These are phyloP conservation scores for Eudemis profundana DNA, from an alignment of 2,888 invertebrate genomes.

Conservation along the genomic window DNA sequence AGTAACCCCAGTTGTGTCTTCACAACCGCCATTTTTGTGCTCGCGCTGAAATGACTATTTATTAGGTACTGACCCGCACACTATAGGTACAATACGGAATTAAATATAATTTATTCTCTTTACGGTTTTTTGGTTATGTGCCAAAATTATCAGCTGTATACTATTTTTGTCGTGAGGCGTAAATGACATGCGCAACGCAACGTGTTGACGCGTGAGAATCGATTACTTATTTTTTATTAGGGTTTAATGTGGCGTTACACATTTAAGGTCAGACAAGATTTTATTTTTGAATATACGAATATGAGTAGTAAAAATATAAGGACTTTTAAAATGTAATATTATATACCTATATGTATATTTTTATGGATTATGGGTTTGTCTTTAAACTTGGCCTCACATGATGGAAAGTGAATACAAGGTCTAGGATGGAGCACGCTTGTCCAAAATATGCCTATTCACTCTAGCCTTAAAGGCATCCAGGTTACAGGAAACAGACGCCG, in stretches of 20 bases:
- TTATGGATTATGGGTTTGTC: no score
- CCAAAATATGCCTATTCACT: no score
- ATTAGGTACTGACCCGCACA: slow-evolving; percentile 5
- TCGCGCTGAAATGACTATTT: slow-evolving; percentile 49
- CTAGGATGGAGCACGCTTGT: no score
- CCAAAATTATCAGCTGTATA: slow-evolving; percentile 43
- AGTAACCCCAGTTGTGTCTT: slow-evolving; percentile 68
- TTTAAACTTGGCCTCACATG: no score
- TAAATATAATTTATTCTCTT: slow-evolving; percentile 22
- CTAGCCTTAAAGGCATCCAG: no score
- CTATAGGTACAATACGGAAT: slow-evolving; percentile 27
- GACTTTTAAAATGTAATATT: no score
- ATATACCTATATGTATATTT: no score
- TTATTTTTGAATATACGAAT: no score
- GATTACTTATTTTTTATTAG: slow-evolving; percentile 25
- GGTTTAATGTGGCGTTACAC: neutral
- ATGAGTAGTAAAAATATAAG: no score
- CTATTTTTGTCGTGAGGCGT: slow-evolving; percentile 30
- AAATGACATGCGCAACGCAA: slow-evolving; percentile 40
- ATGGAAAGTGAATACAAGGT: no score
- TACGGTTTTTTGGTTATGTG: slow-evolving; percentile 36
- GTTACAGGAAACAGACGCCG: no score
- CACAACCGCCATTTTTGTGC: slow-evolving; percentile 62
- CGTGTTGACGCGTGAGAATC: slow-evolving; percentile 30
- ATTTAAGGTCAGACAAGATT: neutral